Evolutionary conservation across 2,797 vertebrate species (phyloP).

Genomic region (Rhabdophis nuchalis): DNA sequence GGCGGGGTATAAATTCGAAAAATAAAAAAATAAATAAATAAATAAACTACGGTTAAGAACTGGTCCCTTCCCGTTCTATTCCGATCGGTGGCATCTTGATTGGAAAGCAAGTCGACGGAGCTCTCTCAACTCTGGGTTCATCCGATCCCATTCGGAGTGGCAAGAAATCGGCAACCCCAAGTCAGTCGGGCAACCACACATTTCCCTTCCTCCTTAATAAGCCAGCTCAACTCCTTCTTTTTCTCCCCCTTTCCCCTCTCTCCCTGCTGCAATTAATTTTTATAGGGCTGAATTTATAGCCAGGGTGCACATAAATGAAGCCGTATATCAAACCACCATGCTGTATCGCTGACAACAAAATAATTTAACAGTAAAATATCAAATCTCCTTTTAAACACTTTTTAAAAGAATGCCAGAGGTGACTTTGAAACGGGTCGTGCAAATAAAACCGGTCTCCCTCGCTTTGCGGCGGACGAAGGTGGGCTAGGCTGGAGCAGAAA

Average conservation of each 20-base stretch:
- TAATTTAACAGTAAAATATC: neutral
- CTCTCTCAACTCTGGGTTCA: neutral
- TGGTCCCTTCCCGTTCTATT: neutral
- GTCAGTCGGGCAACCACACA: neutral
- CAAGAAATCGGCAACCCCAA: neutral
- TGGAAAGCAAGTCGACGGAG: neutral
- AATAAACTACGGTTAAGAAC: too few species aligned
- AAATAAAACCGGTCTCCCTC: neutral
- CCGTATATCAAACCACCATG: neutral
- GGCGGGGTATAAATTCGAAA: too few species aligned
- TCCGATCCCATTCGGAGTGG: neutral
- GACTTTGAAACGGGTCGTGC: neutral
- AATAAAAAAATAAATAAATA: too few species aligned
- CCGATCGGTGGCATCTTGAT: neutral
- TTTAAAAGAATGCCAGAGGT: neutral
- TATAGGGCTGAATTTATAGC: conserved; percentile 21
- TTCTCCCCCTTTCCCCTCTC: neutral
- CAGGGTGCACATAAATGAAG: neutral
- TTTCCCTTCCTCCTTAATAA: conserved; percentile 20
- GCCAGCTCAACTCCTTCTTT: neutral
- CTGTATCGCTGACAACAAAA: conserved; percentile 15
- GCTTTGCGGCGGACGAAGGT: accelerated
- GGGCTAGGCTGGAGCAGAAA: neutral
- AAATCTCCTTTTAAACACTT: conserved; percentile 11
- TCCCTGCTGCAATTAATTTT: conserved; percentile 10